These are phyloP conservation scores for Poecilobothrus nobilitatus DNA, from an alignment of 2,888 invertebrate species.

Conservation along the genomic window DNA sequence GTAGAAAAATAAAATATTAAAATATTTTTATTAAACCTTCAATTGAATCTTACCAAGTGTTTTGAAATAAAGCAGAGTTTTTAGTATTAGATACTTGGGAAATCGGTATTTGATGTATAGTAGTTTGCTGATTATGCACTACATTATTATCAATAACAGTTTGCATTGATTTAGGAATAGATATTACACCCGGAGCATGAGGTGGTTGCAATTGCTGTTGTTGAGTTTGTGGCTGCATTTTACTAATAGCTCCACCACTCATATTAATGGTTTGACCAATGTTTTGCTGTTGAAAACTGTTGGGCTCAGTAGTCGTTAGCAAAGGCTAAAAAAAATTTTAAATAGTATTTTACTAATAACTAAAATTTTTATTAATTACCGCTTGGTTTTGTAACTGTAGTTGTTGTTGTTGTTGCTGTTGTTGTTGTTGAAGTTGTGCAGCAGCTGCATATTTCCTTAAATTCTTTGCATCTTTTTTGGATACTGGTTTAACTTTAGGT, in stretches of 20 bases:
- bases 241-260: neutral
- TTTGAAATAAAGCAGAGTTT: neutral
- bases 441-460: constrained; percentile 53
- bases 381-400: constrained; percentile 17
- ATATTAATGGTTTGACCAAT: constrained; percentile 22
- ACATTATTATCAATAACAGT: neutral
- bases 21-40: neutral
- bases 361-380: neutral
- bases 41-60: neutral
- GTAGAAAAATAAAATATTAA: neutral
- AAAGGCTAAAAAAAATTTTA: constrained; percentile 22
- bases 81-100: neutral
- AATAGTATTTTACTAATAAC: neutral
- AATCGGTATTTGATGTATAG: neutral
- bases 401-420: constrained; percentile 27
- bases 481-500: constrained; percentile 71
- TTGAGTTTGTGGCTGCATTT: neutral
- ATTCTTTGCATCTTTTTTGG: constrained; percentile 71
- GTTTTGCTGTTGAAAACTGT: constrained; percentile 29
- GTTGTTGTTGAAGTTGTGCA: constrained; percentile 32
- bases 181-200: neutral
- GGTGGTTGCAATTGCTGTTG: neutral
- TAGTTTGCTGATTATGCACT: constrained; percentile 2
- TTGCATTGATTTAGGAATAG: neutral
- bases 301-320: constrained; percentile 30